phyloP scores from a whole-genome alignment of 2,797 vertebrate genomes.

The Oreochromis mossambicus region DNA sequence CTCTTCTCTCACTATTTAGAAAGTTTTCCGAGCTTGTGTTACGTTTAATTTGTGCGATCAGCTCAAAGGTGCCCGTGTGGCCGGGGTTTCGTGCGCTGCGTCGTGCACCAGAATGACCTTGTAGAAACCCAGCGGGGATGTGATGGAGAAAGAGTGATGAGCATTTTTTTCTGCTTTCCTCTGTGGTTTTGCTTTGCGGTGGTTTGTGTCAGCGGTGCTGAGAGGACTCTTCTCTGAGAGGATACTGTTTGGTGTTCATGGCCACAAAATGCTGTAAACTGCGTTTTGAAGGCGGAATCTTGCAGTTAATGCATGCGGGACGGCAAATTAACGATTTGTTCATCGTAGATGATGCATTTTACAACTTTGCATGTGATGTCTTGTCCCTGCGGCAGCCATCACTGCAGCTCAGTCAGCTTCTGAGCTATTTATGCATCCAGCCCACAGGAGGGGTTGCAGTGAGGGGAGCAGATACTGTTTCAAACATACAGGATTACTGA shows the following conservation, averaged over 20 bases:
- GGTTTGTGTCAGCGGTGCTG: not conserved
- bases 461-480: not conserved
- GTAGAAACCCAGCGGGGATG: conserved; percentile 57
- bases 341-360: not conserved
- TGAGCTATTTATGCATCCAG: not conserved
- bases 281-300: not conserved
- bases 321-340: not conserved
- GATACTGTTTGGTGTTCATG: not conserved
- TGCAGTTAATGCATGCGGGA: not conserved
- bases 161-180: not conserved
- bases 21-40: not conserved
- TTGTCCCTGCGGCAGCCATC: conserved; percentile 42
- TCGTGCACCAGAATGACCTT: conserved; percentile 74
- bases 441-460: not conserved
- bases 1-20: not conserved
- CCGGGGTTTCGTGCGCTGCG: conserved; percentile 21
- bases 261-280: not conserved
- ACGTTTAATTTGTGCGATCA: not conserved
- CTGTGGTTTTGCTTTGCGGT: conserved; percentile 1
- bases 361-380: conserved; percentile 6
- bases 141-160: conserved; percentile 40
- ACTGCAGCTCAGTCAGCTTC: conserved; percentile 20
- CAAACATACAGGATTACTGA: not conserved
- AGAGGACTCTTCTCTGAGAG: not conserved
- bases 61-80: rapidly evolving